A percentile compares a stretch with the other conserved stretches of the same genome.
These are phyloP conservation scores for Abscondita cerata DNA, from an alignment of 2,888 invertebrate species.

Conservation along the genomic window DNA sequence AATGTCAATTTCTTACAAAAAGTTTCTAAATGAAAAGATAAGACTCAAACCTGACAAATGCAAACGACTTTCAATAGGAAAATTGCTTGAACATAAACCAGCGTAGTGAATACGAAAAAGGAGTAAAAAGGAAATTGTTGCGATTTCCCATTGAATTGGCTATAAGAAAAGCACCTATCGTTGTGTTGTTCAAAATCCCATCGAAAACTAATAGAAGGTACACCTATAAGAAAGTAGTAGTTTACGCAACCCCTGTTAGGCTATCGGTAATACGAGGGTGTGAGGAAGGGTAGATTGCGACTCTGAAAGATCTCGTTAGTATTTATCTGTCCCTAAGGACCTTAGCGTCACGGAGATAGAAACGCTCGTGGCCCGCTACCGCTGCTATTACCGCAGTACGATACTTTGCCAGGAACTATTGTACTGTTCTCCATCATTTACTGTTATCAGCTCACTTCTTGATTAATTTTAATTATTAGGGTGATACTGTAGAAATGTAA, in stretches of 20 bases:
- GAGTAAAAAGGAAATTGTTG: too few species aligned
- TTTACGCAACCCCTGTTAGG: slow-evolving; percentile 35
- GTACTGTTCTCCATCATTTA: slow-evolving; percentile 53
- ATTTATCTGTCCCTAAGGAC: slow-evolving; percentile 58
- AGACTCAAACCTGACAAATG: too few species aligned
- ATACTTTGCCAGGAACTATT: slow-evolving; percentile 35
- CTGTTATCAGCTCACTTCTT: slow-evolving; percentile 55
- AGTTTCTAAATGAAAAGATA: too few species aligned
- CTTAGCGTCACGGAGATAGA: slow-evolving; percentile 48
- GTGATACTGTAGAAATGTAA: slow-evolving; percentile 39
- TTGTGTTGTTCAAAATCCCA: slow-evolving; percentile 31
- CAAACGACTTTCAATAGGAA: too few species aligned
- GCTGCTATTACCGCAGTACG: slow-evolving; percentile 44
- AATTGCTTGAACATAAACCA: too few species aligned
- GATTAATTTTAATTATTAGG: slow-evolving; percentile 59
- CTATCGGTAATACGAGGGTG: slow-evolving; percentile 40
- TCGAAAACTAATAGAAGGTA: slow-evolving; percentile 30
- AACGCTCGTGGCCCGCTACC: slow-evolving; percentile 42
- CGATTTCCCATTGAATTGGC: background rate
- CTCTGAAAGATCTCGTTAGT: slow-evolving; percentile 59
- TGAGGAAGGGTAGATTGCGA: slow-evolving; percentile 55
- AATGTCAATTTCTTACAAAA: too few species aligned
- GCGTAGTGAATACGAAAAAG: too few species aligned
- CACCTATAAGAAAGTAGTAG: slow-evolving; percentile 33
- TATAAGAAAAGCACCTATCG: background rate